Percentiles rank a stretch among this genome's conserved stretches.
phyloP scores from a whole-genome alignment of 1,140 invertebrate genomes.

The Eueides isabella region DNA sequence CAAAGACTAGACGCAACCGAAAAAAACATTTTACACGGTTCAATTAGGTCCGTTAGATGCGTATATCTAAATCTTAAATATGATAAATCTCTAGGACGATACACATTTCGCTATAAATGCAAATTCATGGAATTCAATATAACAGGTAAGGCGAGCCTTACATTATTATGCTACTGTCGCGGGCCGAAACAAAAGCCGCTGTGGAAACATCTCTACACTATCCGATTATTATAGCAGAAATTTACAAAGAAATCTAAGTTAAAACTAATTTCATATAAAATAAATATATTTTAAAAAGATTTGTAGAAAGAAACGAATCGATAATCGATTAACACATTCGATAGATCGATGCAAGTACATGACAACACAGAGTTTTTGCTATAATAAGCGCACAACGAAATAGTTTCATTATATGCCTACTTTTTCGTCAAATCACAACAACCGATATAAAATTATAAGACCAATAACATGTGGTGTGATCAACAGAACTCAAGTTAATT shows the following conservation, averaged over 20 bases:
- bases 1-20: slow-evolving; percentile 79
- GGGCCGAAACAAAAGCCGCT: slow-evolving; percentile 24
- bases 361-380: slow-evolving; percentile 7
- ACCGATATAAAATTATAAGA: slow-evolving; percentile 46
- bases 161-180: slow-evolving; percentile 70
- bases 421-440: slow-evolving; percentile 38
- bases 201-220: slow-evolving; percentile 8
- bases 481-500: slow-evolving; percentile 45
- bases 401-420: neutral
- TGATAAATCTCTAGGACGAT: slow-evolving; percentile 80
- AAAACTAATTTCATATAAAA: neutral
- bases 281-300: neutral
- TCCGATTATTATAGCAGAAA: slow-evolving; percentile 11
- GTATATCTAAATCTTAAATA: slow-evolving; percentile 77
- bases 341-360: neutral
- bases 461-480: slow-evolving; percentile 45
- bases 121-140: slow-evolving; percentile 82
- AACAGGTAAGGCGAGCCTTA: slow-evolving; percentile 72
- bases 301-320: neutral
- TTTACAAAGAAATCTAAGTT: neutral
- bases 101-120: slow-evolving; percentile 81
- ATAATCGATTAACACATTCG: neutral
- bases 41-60: slow-evolving; percentile 71
- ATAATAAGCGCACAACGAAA: slow-evolving; percentile 7
- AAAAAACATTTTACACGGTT: slow-evolving; percentile 65